Conservation (phyloP, 2,888 invertebrate species). For the Phyllotreta cruciferae region DNA sequence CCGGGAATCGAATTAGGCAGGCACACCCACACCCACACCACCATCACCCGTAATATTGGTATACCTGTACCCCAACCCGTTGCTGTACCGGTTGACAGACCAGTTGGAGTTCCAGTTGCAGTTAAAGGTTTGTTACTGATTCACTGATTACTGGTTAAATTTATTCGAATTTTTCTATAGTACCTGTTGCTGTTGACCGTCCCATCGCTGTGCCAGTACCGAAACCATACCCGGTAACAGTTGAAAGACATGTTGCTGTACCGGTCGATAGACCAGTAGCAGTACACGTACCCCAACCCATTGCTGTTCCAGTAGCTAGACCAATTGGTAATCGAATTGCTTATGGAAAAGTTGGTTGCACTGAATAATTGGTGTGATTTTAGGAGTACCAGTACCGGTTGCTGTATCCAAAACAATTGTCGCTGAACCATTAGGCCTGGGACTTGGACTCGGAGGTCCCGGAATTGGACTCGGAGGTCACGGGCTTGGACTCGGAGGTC, state of each 20-base stretch:
- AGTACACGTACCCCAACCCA: conserved; percentile 52
- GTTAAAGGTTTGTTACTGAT: conserved; percentile 48
- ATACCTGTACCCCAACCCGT: conserved; percentile 64
- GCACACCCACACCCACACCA: conserved; percentile 56
- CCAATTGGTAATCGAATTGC: conserved; percentile 50
- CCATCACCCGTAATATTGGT: conserved; percentile 61
- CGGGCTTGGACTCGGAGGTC: conserved; percentile 31
- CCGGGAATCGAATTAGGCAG: conserved; percentile 47
- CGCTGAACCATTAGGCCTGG: conserved; percentile 49
- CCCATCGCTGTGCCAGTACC: conserved; percentile 62
- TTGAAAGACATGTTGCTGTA: conserved; percentile 63
- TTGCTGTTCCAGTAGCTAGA: conserved; percentile 45
- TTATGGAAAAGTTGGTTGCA: neutral
- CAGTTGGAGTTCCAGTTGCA: conserved; percentile 55
- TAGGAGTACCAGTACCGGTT: conserved; percentile 55
- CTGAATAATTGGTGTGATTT: conserved; percentile 1
- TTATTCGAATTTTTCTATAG: conserved; percentile 3
- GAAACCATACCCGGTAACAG: conserved; percentile 60
- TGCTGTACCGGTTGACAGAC: conserved; percentile 60
- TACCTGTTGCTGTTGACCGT: conserved; percentile 56
- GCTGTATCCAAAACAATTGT: conserved; percentile 58
- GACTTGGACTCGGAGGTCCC: conserved; percentile 30
- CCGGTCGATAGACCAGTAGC: conserved; percentile 65
- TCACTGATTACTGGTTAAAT: neutral
- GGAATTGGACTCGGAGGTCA: conserved; percentile 29